Evolutionary conservation across 1,140 invertebrate species (phyloP), one percentile per base, ranked within the genome.

Genomic region (Cydia splendana): DNA sequence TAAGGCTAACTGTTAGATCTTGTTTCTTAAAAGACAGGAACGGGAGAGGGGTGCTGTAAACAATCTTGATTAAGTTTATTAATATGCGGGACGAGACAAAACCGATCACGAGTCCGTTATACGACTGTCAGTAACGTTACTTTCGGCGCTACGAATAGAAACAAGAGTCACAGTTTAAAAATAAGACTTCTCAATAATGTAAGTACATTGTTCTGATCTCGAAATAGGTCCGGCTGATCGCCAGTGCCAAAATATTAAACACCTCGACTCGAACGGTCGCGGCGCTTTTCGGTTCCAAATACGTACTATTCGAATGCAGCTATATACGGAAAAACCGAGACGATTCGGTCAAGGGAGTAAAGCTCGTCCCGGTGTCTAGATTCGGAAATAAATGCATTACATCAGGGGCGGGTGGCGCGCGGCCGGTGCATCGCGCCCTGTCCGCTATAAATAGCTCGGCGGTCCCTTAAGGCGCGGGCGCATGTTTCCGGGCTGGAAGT

Each of bases 401-500:
- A 87, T 87, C 82, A 87, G 79, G 82, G 83, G 81, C 79, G 65
- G 78, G 79, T 80, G 75, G 76, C 65, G 76, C 48, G 67, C 20
- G 34, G 77, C 71, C 76, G 76, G 65, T 76, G 77, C 67, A 71
- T 71, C 78, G 78, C 79, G 80, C 82, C 86, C 84, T 87, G 87
- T 78, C 75, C 75, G 82, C 86, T 92, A 91, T 91, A 91, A 91
- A 92, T 92, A 92, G 89, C 75, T 82, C 83, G 34, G 82, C 88
- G 82, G 86, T 93, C 90, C 90, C 89, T 91, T 93, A 93, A 93
- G 91, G 89, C 91, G 87, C 87, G 82, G 86, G 88, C 85, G 88
- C 85, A 86, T 87, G 87, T 91, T 93, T 93, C 91, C 91, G 91
- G 91, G 88, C 88, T 92, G 90, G 90, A 91, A 93, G 90, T 92